Evolutionary conservation across 2,888 invertebrate genomes (phyloP), one percentile per base, ranked within the genome.

Genomic region (Eumacrocentrus americanus): DNA sequence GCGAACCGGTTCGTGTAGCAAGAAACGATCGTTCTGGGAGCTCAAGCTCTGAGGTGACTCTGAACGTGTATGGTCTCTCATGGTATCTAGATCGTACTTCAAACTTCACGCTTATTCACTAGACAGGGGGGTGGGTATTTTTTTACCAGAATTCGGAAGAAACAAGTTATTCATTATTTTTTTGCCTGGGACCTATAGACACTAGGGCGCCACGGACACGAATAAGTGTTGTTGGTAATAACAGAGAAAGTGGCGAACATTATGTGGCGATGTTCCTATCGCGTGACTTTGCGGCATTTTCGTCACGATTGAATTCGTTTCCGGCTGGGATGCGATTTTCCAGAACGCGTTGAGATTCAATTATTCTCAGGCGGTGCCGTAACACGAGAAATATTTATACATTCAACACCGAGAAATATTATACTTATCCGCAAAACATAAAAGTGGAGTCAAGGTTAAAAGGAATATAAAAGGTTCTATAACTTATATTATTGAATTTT

Each of bases 251-350:
- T 57, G n/a, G n/a, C n/a, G n/a, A n/a, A n/a, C n/a, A n/a, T n/a
- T n/a, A n/a, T n/a, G 23, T 25, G 42, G 60, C 34, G 53, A 62
- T 64, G 58, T 59, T 61, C 51, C 42, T 52, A 60, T 66, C 58
- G 64, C 64, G 62, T 62, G 66, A 64, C 61, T 61, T 6, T 29
- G 29, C 34, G 53, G 52, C 59, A 61, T 66, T 63, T 61, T 56
- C 38, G 42, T 37, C 51, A 35, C 57, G 47, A 53, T 20, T 50
- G 58, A 58, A 61, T 66, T 52, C 53, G 57, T 58, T 57, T 58
- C 46, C 35, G 37, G 40, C 22, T 16, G 12, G 0, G 20, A 20
- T 54, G 29, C 55, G 35, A 50, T 61, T 46, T 37, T 37, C 34
- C 40, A 57, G 23, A 40, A 42, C 52, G 48, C 55, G 47, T 22